Evolutionary conservation across 2,113 vertebrate genomes (phyloP).

Genomic region (Larimichthys crocea): DNA sequence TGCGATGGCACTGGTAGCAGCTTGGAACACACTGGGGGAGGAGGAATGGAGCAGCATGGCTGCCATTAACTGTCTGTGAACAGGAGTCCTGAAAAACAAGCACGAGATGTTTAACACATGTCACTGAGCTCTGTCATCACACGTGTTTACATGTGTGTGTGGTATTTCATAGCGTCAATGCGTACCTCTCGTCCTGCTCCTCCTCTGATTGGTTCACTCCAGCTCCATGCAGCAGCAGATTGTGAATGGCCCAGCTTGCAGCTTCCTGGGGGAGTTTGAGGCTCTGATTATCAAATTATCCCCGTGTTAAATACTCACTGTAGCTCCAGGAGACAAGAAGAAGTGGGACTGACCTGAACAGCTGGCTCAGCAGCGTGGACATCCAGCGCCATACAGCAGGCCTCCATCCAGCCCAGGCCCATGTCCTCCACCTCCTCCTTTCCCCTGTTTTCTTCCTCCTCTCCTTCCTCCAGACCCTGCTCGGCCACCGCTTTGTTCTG

Average conservation of each 20-base stretch:
- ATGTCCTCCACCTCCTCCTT: constrained; percentile 83
- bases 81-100: constrained; percentile 85
- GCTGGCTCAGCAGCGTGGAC: constrained; percentile 85
- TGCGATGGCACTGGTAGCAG: constrained; percentile 88
- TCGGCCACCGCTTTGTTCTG: constrained; percentile 84
- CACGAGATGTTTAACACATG: not conserved
- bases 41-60: constrained; percentile 93
- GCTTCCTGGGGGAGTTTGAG: constrained; percentile 85
- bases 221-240: constrained; percentile 88
- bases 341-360: constrained; percentile 87
- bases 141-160: not conserved
- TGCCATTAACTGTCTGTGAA: constrained; percentile 91
- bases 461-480: constrained; percentile 79
- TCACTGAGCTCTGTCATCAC: not conserved
- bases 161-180: no score
- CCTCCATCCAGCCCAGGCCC: constrained; percentile 89
- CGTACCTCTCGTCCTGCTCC: constrained; percentile 89
- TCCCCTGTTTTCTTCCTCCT: constrained; percentile 85
- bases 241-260: constrained; percentile 93
- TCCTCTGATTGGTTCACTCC: constrained; percentile 84
- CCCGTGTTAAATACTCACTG: not conserved
- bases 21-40: constrained; percentile 90
- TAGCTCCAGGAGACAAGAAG: accelerated
- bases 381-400: constrained; percentile 89
- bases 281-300: not conserved